phyloP scores from a whole-genome alignment of 2,888 invertebrate species.

The Agrilus mali region DNA sequence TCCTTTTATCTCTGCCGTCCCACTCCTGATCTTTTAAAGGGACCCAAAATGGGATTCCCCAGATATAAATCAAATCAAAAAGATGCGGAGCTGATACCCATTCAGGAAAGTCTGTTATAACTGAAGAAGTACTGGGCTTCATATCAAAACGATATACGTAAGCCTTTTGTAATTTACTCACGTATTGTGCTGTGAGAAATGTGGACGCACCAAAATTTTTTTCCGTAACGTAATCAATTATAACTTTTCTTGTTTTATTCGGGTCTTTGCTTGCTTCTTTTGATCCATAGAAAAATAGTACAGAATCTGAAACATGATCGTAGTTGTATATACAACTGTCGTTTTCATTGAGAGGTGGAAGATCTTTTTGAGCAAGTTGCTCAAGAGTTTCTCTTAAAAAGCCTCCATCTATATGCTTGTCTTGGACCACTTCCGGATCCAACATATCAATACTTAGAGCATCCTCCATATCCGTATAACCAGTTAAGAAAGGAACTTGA shows the following conservation, averaged over 20 bases:
- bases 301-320: slow-evolving; percentile 56
- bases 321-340: slow-evolving; percentile 48
- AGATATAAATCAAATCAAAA: slow-evolving; percentile 69
- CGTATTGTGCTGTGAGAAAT: slow-evolving; percentile 50
- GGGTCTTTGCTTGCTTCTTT: slow-evolving; percentile 50
- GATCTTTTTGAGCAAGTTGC: slow-evolving; percentile 49
- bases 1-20: slow-evolving; percentile 65
- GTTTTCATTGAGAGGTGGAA: slow-evolving; percentile 40
- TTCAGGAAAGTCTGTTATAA: slow-evolving; percentile 52
- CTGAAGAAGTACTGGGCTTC: slow-evolving; percentile 53
- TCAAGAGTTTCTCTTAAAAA: slow-evolving; percentile 43
- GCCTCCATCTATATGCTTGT: slow-evolving; percentile 45
- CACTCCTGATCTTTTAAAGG: slow-evolving; percentile 50
- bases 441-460: slow-evolving; percentile 46
- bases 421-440: slow-evolving; percentile 44
- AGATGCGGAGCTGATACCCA: slow-evolving; percentile 75
- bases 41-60: slow-evolving; percentile 67
- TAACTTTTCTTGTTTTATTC: slow-evolving; percentile 47
- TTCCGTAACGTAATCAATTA: slow-evolving; percentile 62
- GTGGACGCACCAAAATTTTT: slow-evolving; percentile 53
- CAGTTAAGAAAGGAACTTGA: slow-evolving; percentile 55
- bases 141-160: slow-evolving; percentile 67
- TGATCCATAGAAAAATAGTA: slow-evolving; percentile 64
- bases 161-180: slow-evolving; percentile 48
- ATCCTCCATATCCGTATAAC: slow-evolving; percentile 74